Evolutionary conservation across 2,113 vertebrate species (phyloP).

Genomic region (Erythrolamprus reginae): DNA sequence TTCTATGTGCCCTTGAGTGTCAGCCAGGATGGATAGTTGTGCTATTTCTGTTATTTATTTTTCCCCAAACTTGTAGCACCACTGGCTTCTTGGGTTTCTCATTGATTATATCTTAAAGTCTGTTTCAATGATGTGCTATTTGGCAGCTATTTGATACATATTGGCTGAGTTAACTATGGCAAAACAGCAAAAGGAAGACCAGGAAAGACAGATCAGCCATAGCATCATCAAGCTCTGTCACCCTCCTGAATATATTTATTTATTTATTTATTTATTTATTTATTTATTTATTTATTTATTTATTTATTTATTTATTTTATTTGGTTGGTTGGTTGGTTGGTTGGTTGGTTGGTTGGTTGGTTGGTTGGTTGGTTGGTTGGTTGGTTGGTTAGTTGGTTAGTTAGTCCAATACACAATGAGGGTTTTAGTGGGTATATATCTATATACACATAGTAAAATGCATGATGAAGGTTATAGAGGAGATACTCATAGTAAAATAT

Average conservation of each 20-base stretch:
- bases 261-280: too few relatives aligned
- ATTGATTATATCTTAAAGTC: conserved; percentile 23
- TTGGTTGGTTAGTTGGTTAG: too few relatives aligned
- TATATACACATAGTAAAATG: too few relatives aligned
- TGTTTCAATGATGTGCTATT: conserved; percentile 22
- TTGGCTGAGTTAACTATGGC: conserved; percentile 21
- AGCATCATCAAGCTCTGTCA: conserved; percentile 41
- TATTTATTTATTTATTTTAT: too few relatives aligned
- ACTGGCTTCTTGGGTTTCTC: neutral
- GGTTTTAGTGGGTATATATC: too few relatives aligned
- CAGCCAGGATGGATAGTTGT: conserved; percentile 32
- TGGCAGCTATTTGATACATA: conserved; percentile 15
- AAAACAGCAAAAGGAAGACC: conserved; percentile 40
- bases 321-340: too few relatives aligned
- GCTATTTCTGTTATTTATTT: conserved; percentile 5
- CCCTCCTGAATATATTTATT: neutral
- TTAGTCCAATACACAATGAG: too few relatives aligned
- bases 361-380: too few relatives aligned
- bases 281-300: too few relatives aligned
- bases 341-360: too few relatives aligned
- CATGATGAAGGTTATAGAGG: too few relatives aligned
- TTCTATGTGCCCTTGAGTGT: conserved; percentile 26
- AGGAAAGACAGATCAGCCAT: conserved; percentile 1
- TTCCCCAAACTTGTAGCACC: neutral
- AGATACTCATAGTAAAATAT: too few relatives aligned